A percentile compares a stretch with the other conserved stretches of the same genome.
Evolutionary conservation across 1,140 invertebrate genomes (phyloP).

Genomic region (Onthophagus taurus): DNA sequence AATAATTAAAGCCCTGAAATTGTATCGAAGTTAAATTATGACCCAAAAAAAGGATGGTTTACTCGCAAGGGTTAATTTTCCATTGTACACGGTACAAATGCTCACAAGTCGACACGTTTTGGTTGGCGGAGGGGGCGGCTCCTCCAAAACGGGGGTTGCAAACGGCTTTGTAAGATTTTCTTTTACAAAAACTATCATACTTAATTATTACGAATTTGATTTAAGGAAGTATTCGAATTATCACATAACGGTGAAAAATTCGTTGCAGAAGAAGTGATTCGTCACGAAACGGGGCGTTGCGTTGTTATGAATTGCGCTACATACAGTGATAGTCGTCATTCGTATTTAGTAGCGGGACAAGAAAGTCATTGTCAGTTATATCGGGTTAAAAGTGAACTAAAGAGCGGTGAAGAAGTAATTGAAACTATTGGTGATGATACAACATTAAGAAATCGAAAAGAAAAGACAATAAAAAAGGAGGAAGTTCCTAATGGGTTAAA

Average conservation of each 20-base stretch:
- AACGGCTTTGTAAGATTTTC: constrained; percentile 81
- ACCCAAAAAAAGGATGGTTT: constrained; percentile 62
- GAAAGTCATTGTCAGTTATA: constrained; percentile 88
- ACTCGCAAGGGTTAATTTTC: constrained; percentile 82
- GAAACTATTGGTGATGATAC: constrained; percentile 38
- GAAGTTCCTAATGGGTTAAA: constrained; percentile 29
- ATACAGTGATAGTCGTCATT: constrained; percentile 55
- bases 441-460: constrained; percentile 39
- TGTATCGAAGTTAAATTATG: no score
- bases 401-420: constrained; percentile 39
- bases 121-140: constrained; percentile 90
- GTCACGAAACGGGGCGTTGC: constrained; percentile 78
- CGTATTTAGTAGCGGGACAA: constrained; percentile 78
- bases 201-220: constrained; percentile 18
- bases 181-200: constrained; percentile 1
- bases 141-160: constrained; percentile 87
- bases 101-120: constrained; percentile 86
- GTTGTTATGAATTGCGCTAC: constrained; percentile 87
- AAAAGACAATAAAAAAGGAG: constrained; percentile 18
- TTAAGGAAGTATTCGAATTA: constrained; percentile 84
- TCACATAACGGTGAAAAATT: constrained; percentile 72
- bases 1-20: no score
- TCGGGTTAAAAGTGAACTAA: constrained; percentile 63
- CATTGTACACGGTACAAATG: constrained; percentile 81
- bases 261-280: constrained; percentile 73